These are phyloP conservation scores for Chauna torquata DNA, from an alignment of 2,113 vertebrate genomes.

Conservation along the genomic window DNA sequence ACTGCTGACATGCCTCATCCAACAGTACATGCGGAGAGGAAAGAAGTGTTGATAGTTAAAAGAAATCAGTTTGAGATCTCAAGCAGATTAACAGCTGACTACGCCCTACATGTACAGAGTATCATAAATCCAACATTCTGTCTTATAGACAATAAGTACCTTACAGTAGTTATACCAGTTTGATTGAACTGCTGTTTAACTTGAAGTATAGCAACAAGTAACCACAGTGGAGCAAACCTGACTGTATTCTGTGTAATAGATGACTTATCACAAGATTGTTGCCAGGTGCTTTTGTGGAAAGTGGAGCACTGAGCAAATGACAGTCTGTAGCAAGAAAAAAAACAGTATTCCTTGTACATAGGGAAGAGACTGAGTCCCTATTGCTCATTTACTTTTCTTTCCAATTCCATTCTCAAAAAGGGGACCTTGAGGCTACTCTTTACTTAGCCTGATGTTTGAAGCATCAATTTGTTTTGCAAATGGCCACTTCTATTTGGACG, in stretches of 20 bases:
- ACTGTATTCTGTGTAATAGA: neutral
- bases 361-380: neutral
- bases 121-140: neutral
- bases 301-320: neutral
- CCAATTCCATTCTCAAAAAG: neutral
- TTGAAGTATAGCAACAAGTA: neutral
- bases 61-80: neutral
- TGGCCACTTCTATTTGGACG: neutral
- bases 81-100: neutral
- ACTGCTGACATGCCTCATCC: neutral
- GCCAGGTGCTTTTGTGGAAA: neutral
- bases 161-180: neutral
- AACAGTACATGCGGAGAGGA: fast-evolving
- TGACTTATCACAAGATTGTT: no score
- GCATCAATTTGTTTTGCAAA: neutral
- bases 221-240: neutral
- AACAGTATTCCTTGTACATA: neutral
- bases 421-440: neutral
- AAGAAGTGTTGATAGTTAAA: neutral
- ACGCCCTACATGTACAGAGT: neutral
- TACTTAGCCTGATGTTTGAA: neutral
- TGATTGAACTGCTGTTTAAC: neutral
- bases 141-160: neutral
- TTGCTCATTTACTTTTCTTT: neutral
- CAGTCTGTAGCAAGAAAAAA: neutral